These are phyloP conservation scores for Tipula lateralis DNA, from an alignment of 2,888 invertebrate species.

Conservation along the genomic window DNA sequence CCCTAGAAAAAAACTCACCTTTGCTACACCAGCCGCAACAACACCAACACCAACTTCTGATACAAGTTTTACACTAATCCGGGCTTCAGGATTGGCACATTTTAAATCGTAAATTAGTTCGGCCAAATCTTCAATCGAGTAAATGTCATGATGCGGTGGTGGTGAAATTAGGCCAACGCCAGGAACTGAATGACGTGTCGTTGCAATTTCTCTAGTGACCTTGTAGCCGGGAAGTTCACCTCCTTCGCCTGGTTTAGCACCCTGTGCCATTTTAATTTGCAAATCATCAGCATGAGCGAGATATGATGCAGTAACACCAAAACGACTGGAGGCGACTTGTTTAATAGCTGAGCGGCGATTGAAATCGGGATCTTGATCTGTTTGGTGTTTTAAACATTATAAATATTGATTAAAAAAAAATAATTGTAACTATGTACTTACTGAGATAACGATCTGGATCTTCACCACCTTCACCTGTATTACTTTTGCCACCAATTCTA, in stretches of 20 bases:
- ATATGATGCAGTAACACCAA: constrained; percentile 97
- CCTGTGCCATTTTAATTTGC: constrained; percentile 99
- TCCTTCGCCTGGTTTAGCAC: constrained; percentile 98
- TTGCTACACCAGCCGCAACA: constrained; percentile 97
- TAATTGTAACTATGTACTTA: constrained; percentile 36
- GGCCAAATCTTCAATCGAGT: constrained; percentile 97
- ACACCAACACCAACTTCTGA: constrained; percentile 99
- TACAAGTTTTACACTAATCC: constrained; percentile 96
- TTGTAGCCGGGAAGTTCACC: constrained; percentile 91
- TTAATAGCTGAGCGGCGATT: constrained; percentile 93
- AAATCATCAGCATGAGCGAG: constrained; percentile 96
- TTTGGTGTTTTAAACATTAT: background rate
- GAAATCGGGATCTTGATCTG: constrained; percentile 68
- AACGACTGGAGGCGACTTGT: constrained; percentile 97
- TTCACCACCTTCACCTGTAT: constrained; percentile 97
- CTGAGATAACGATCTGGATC: constrained; percentile 71
- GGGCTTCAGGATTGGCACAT: constrained; percentile 90
- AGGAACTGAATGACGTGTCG: constrained; percentile 90
- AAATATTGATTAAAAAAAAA: background rate
- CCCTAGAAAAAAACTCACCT: constrained; percentile 53
- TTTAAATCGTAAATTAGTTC: constrained; percentile 98
- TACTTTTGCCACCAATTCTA: constrained; percentile 93
- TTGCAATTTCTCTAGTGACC: constrained; percentile 92
- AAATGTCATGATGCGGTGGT: constrained; percentile 99
- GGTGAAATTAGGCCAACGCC: constrained; percentile 98